Evolutionary conservation across 1,140 invertebrate species (phyloP).

Genomic region (Leptinotarsa undecemlineata): DNA sequence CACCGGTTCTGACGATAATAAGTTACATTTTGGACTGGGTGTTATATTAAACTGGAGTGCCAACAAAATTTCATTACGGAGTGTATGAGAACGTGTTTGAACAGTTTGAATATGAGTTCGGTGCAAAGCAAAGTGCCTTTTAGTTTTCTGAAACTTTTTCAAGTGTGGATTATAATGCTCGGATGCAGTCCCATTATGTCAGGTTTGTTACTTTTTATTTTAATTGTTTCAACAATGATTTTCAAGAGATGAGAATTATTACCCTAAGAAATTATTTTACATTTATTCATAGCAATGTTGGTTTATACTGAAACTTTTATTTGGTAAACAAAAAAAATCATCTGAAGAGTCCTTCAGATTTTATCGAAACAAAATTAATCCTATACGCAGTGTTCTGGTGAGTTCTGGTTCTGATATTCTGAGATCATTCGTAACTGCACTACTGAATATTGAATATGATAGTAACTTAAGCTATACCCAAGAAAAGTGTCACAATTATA

Average conservation of each 20-base stretch:
- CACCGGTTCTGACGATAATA: constrained; percentile 18
- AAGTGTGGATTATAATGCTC: constrained; percentile 26
- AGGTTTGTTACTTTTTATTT: constrained; percentile 25
- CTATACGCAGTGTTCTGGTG: too few species aligned
- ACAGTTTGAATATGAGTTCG: constrained; percentile 28
- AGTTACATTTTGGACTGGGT: constrained; percentile 10
- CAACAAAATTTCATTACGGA: constrained; percentile 11
- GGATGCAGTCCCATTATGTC: constrained; percentile 10
- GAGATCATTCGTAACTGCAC: too few species aligned
- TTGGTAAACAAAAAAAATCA: too few species aligned
- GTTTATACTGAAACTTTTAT: too few species aligned
- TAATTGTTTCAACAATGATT: neutral
- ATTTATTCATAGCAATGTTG: too few species aligned
- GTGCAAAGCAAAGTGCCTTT: constrained; percentile 20
- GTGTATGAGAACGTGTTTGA: neutral
- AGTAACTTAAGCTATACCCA: too few species aligned
- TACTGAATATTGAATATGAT: too few species aligned
- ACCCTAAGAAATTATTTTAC: neutral
- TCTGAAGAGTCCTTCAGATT: too few species aligned
- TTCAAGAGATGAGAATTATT: neutral
- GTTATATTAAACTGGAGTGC: constrained; percentile 3
- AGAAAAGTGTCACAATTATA: too few species aligned
- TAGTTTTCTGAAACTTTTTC: constrained; percentile 19
- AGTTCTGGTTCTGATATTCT: too few species aligned
- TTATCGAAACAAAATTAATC: too few species aligned